Evolutionary conservation across 2,113 vertebrate species (phyloP).

Genomic region (Hippolais icterina): DNA sequence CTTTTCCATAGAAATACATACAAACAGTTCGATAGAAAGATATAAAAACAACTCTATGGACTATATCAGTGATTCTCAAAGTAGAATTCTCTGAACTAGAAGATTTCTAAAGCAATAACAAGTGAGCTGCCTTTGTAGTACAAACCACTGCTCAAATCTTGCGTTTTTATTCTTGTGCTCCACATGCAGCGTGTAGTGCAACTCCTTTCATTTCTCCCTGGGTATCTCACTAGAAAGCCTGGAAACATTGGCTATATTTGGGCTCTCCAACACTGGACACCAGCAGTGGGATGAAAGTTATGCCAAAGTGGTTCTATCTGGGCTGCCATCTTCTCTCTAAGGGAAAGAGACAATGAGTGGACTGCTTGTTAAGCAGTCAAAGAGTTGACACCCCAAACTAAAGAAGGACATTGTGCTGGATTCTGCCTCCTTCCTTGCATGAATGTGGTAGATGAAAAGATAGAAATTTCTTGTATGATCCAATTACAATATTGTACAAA

Average conservation of each 20-base stretch:
- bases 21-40: background rate
- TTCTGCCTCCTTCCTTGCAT: background rate
- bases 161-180: background rate
- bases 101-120: background rate
- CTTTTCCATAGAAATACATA: background rate
- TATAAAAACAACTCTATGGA: background rate
- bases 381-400: background rate
- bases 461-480: background rate
- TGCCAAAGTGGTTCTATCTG: background rate
- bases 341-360: background rate
- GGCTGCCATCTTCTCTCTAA: background rate
- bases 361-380: background rate
- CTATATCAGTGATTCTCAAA: background rate
- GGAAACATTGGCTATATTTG: fast-evolving
- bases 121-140: background rate
- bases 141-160: background rate
- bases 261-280: background rate
- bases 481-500: background rate
- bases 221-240: background rate
- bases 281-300: background rate
- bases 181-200: background rate
- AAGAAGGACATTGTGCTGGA: background rate
- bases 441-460: background rate
- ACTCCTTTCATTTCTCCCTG: background rate
- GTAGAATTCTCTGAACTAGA: background rate